Evolutionary conservation across 2,113 vertebrate species (phyloP), one percentile per base, ranked within the genome.

Genomic region (Osmerus eperlanus): DNA sequence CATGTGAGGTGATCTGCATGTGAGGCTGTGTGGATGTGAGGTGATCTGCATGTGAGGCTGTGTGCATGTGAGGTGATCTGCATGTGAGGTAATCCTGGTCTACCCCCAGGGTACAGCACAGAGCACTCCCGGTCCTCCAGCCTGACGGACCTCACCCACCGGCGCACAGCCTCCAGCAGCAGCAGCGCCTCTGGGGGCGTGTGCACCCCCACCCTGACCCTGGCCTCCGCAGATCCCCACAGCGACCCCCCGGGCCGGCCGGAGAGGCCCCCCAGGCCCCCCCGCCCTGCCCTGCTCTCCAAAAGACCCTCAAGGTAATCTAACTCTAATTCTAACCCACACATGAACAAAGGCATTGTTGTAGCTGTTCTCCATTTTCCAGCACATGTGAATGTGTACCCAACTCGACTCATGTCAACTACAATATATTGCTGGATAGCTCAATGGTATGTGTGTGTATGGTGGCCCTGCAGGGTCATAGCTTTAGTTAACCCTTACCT

Each of bases 61-160:
- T 32, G 3, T 32, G 25, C 2, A 28, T 28, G 25, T 28, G 32
- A 36, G 32, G 4, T 36, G 1, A 36, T 11, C 41, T 47, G 8
- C 41, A 12, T 47, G 41, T 47, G 41, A 47, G 41, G 41, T 47
- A 47, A 47, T 47, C 7, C 41, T 47, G 7, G 41, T 47, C 41
- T 47, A 7, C 29, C 62, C 11, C 62, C 73, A 99, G 97, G 97
- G 81, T 97, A 96, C 90, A 99, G 97, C 92, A 98, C 96, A 0
- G 97, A 98, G 86, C 97, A 98, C 86, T 99, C 97, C 0, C 91
- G 94, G 75, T 99, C 97, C 71, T 98, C 97, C 79, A 99, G 97
- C 80, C 90, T 97, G 87, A 98, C 96, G 0, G 97, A 98, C 91
- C 73, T 99, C 88, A 98, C 96, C 0, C 97, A 99, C 69, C 93